These are phyloP conservation scores for Eriocheir sinensis DNA, from an alignment of 1,140 invertebrate species.

Conservation along the genomic window DNA sequence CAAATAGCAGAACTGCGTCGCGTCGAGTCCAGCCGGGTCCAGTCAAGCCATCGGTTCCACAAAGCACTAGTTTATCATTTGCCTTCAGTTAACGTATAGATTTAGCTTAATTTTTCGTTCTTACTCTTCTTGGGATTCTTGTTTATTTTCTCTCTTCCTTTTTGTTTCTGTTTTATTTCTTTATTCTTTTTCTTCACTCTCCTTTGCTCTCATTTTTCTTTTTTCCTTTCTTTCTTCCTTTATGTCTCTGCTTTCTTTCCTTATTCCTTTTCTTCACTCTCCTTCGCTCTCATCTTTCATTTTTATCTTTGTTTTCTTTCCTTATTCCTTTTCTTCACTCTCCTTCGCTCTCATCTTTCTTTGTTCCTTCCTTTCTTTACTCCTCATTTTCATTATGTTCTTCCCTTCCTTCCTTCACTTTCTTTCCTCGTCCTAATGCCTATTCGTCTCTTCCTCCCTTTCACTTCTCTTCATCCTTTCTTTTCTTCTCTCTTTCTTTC, in stretches of 20 bases:
- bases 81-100: neutral
- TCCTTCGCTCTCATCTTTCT: neutral
- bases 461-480: too few species aligned
- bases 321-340: slow-evolving; percentile 32
- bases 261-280: neutral
- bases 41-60: too few species aligned
- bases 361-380: too few species aligned
- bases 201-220: too few species aligned
- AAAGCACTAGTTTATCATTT: neutral
- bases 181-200: neutral
- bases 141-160: neutral
- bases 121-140: too few species aligned
- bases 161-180: neutral
- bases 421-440: neutral
- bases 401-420: neutral
- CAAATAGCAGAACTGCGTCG: neutral
- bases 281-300: neutral
- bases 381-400: neutral
- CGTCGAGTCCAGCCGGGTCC: too few species aligned
- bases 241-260: too few species aligned
- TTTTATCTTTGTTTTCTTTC: too few species aligned
- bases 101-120: neutral
- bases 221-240: too few species aligned
- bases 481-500: too few species aligned
- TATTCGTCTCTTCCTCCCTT: neutral